Evolutionary conservation across 1,140 invertebrate genomes (phyloP), one percentile per base, ranked within the genome.

Genomic region (Branchinecta lynchi): DNA sequence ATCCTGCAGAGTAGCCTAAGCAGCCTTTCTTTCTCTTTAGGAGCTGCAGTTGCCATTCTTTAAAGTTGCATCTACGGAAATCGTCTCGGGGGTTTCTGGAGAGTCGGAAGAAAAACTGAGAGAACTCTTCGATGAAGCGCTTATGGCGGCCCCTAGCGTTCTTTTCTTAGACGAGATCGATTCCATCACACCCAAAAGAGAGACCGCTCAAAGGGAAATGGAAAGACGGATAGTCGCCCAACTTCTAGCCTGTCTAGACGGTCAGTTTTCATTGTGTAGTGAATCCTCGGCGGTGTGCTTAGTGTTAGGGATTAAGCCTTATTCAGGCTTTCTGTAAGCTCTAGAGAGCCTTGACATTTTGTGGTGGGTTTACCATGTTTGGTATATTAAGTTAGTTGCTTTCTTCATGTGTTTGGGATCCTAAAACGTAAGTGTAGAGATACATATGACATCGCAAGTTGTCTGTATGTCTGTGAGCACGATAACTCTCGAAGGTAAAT

Each of bases 101-200:
- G 94, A 98, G 77, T 96, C 91, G 12, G 96, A 98, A 81, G 87
- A 91, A 74, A 85, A 91, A 73, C 91, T 98, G 69, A 82, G 94
- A 70, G 87, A 94, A 71, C 76, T 97, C 7, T 98, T 98, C 82
- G 87, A 93, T 45, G 85, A 88, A 77, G 93, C 93, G 20, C 77
- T 84, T 7, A 78, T 81, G 44, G 76, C 83, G 45, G 84, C 89
- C 45, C 91, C 92, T 0, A 91, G 90, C 78, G 83, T 97, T 43
- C 78, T 96, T n/a, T 93, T 97, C 74, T 86, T 97, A 69, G 94
- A 97, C 79, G 92, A 96, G 81, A 89, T 97, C 69, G 94, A 97
- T 82, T 86, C 89, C 43, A 87, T 97, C 70, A 89, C 88, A 45
- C 87, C 87, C 10, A 92, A 89, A 73, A 83, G 93, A 76, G 87